A percentile compares a stretch with the other conserved stretches of the same genome.
These are phyloP conservation scores for Chiropotes sagulatus DNA, from an alignment of 2,797 vertebrate species.

Conservation along the genomic window DNA sequence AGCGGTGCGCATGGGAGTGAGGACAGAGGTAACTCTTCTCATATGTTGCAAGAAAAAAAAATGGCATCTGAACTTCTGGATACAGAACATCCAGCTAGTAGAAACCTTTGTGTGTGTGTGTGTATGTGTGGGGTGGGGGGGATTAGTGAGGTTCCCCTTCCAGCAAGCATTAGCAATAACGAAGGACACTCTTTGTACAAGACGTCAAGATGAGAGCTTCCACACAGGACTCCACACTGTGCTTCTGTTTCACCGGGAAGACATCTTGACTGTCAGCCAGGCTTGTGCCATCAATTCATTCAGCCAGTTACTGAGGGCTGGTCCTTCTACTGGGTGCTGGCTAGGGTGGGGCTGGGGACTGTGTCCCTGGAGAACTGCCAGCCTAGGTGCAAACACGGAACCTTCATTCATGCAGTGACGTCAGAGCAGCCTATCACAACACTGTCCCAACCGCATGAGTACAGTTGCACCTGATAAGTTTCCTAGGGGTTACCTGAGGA, in stretches of 20 bases:
- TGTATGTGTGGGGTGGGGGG: too few relatives aligned
- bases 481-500: background rate
- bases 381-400: constrained; percentile 38
- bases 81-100: constrained; percentile 14
- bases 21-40: background rate
- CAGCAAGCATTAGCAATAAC: background rate
- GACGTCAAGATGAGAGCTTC: background rate
- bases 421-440: background rate
- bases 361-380: constrained; percentile 4
- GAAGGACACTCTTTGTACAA: background rate
- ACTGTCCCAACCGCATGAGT: background rate
- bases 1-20: rapidly evolving
- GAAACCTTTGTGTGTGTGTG: background rate
- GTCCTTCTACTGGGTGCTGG: constrained; percentile 31
- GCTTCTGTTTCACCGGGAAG: constrained; percentile 19
- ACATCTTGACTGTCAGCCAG: constrained; percentile 57
- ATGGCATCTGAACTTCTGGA: constrained; percentile 20
- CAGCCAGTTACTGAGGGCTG: constrained; percentile 13
- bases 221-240: background rate
- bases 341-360: background rate
- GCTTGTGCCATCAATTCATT: constrained; percentile 25
- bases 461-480: background rate
- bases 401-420: background rate
- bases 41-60: background rate
- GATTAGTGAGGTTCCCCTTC: background rate